Percentiles rank a stretch among this genome's conserved stretches.
phyloP scores from a whole-genome alignment of 2,797 vertebrate species.

The Lepilemur septentrionalis region DNA sequence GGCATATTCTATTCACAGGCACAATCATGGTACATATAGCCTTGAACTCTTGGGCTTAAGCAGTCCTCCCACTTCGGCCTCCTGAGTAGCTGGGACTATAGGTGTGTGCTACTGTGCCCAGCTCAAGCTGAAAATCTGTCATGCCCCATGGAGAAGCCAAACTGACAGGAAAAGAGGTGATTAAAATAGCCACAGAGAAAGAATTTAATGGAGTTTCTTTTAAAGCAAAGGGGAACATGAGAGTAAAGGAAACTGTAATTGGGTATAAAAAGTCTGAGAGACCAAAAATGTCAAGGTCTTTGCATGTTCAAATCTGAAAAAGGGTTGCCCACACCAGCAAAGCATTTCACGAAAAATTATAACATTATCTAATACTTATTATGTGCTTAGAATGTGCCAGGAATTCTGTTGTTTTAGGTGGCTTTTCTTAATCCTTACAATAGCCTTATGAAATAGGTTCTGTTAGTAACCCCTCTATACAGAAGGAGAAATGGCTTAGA shows the following conservation, averaged over 20 bases:
- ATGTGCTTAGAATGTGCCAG: not conserved
- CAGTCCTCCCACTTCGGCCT: not conserved
- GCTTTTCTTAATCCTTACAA: not conserved
- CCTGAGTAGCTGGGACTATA: not conserved
- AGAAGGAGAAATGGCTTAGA: not conserved
- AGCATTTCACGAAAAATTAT: not conserved
- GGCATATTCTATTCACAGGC: not conserved
- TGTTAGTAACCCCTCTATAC: not conserved
- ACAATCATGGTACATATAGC: not conserved
- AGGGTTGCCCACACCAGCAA: not conserved
- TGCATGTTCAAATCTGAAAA: constrained; percentile 9
- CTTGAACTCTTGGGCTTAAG: not conserved
- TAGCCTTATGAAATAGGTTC: not conserved
- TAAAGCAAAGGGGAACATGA: not conserved
- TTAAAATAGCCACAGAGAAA: constrained; percentile 22
- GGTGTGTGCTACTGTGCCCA: not conserved
- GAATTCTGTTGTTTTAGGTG: not conserved
- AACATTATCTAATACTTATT: not conserved
- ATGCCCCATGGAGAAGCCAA: not conserved
- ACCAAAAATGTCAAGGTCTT: not conserved
- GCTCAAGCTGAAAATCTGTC: not conserved
- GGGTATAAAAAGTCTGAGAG: not conserved
- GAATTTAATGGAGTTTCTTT: not conserved
- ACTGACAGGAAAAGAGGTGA: not conserved
- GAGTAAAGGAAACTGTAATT: not conserved